Conservation (phyloP, 1,140 invertebrate genomes). For the Camponotus vicinus region DNA sequence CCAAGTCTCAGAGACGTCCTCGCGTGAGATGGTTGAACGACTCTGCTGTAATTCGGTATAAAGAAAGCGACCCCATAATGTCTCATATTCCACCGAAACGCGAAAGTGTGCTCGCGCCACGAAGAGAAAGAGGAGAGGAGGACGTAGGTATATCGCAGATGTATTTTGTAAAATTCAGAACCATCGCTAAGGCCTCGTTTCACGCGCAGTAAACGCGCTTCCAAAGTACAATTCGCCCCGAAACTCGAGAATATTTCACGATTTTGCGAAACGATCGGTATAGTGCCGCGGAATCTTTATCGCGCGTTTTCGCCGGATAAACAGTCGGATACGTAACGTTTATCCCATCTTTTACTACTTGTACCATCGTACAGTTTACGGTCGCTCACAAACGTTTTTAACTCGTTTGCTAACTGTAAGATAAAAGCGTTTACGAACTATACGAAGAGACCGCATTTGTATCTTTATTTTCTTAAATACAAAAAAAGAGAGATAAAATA, state of each 20-base stretch:
- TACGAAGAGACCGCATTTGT: background rate
- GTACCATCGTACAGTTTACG: conserved; percentile 16
- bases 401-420: background rate
- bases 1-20: background rate
- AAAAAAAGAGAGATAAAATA: background rate
- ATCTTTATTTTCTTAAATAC: background rate
- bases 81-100: conserved; percentile 29
- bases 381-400: background rate
- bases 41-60: background rate
- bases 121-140: background rate
- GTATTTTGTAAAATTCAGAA: conserved; percentile 75
- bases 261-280: conserved; percentile 71
- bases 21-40: conserved; percentile 12
- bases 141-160: conserved; percentile 62
- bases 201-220: conserved; percentile 71
- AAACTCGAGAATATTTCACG: conserved; percentile 73
- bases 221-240: conserved; percentile 57
- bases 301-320: conserved; percentile 53
- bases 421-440: background rate
- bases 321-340: conserved; percentile 49
- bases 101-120: background rate
- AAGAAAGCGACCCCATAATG: conserved; percentile 36
- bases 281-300: conserved; percentile 62
- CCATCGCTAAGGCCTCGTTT: conserved; percentile 67
- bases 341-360: conserved; percentile 28